Percentiles rank a stretch among this genome's conserved stretches.
Conservation (phyloP, 2,113 vertebrate species). For the Pedionomus torquatus region DNA sequence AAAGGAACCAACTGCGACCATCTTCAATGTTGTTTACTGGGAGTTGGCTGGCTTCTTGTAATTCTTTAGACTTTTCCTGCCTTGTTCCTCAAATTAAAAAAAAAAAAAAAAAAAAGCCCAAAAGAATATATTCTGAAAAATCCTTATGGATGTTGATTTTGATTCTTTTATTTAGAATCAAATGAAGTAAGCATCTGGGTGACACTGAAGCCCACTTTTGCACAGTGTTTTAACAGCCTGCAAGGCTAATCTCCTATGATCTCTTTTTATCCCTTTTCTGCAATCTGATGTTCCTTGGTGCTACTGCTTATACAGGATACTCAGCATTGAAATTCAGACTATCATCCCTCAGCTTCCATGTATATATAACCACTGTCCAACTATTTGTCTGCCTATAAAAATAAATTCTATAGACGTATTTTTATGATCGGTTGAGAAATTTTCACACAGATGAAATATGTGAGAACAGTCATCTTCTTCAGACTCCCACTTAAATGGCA, state of each 20-base stretch:
- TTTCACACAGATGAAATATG: neutral
- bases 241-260: neutral
- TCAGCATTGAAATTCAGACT: neutral
- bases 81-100: neutral
- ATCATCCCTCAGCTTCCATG: neutral
- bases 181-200: neutral
- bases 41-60: neutral
- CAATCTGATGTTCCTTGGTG: neutral
- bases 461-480: neutral
- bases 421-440: neutral
- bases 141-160: neutral
- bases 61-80: neutral
- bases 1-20: neutral
- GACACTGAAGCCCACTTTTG: neutral
- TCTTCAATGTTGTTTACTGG: neutral
- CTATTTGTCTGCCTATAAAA: neutral
- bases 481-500: neutral
- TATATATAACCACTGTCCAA: neutral
- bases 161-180: neutral
- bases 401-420: neutral
- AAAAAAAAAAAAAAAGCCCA: neutral
- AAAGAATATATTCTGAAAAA: neutral
- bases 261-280: neutral
- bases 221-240: neutral
- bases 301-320: neutral